These are phyloP conservation scores for Meloidogyne floridensis DNA, from an alignment of 1,140 invertebrate genomes.

Conservation along the genomic window DNA sequence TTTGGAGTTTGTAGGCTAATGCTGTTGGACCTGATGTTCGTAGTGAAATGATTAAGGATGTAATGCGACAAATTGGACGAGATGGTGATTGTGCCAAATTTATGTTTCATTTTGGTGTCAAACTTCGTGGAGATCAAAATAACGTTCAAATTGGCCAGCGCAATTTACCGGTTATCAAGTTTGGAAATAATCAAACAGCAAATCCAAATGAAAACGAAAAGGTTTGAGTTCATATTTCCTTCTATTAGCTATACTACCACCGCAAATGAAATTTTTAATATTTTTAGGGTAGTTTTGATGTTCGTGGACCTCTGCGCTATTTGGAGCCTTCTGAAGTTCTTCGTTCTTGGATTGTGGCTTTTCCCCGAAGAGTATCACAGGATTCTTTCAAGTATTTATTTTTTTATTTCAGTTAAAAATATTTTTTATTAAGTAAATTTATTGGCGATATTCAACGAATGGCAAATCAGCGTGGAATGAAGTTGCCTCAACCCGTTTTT, in stretches of 20 bases:
- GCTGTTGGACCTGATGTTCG: conserved; percentile 15
- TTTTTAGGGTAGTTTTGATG: conserved; percentile 8
- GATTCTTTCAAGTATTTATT: not conserved
- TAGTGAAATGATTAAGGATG: not conserved
- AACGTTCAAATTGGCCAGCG: conserved; percentile 22
- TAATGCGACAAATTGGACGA: conserved; percentile 25
- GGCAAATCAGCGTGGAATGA: conserved; percentile 31
- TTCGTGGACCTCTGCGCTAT: conserved; percentile 8
- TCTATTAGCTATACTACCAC: too few relatives aligned
- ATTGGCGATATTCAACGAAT: conserved; percentile 14
- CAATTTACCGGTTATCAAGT: not conserved
- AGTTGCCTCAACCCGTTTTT: conserved; percentile 30
- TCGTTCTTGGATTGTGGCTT: conserved; percentile 25
- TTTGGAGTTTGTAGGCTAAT: conserved; percentile 20
- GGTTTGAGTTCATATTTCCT: not conserved
- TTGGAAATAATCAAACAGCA: not conserved
- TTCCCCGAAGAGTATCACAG: conserved; percentile 7
- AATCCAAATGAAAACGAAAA: conserved; percentile 8
- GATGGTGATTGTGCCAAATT: conserved; percentile 14
- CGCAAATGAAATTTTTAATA: not conserved
- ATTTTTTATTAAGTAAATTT: conserved; percentile 15
- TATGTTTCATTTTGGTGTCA: conserved; percentile 27
- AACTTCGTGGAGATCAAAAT: conserved; percentile 12
- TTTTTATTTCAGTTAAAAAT: not conserved
- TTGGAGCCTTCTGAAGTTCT: conserved; percentile 13